phyloP scores from a whole-genome alignment of 2,797 vertebrate species.

The Varecia variegata region DNA sequence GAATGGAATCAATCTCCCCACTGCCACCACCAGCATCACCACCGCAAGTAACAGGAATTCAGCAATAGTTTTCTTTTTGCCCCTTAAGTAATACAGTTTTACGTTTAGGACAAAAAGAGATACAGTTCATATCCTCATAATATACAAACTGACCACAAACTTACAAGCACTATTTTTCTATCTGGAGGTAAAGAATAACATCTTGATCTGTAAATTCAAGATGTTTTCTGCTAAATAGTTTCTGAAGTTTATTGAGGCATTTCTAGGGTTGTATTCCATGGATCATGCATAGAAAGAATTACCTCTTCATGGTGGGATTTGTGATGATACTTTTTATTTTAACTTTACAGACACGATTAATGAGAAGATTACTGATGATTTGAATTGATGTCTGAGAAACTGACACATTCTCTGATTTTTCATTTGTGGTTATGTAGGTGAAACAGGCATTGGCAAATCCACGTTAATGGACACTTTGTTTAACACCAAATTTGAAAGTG shows the following conservation, averaged over 20 bases:
- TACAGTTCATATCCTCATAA: neutral
- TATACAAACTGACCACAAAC: neutral
- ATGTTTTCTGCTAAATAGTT: neutral
- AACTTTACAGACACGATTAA: neutral
- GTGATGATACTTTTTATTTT: neutral
- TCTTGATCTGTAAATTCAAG: neutral
- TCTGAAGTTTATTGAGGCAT: neutral
- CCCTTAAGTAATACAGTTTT: neutral
- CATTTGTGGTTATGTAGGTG: constrained; percentile 78
- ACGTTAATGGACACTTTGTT: constrained; percentile 90
- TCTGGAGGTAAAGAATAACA: neutral
- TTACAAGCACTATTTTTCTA: neutral
- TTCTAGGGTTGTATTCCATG: neutral
- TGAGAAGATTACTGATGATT: neutral
- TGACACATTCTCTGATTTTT: constrained; percentile 11
- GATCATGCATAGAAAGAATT: neutral
- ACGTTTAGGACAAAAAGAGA: neutral
- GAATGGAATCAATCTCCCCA: neutral
- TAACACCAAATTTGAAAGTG: constrained; percentile 89
- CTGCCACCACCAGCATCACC: too few species aligned
- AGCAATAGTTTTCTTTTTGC: neutral
- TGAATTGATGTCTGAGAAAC: neutral
- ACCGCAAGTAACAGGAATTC: neutral
- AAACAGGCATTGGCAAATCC: constrained; percentile 89
- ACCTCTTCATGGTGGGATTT: neutral